Evolutionary conservation across 2,113 vertebrate genomes (phyloP).

Genomic region (Brachypteracias leptosomus): DNA sequence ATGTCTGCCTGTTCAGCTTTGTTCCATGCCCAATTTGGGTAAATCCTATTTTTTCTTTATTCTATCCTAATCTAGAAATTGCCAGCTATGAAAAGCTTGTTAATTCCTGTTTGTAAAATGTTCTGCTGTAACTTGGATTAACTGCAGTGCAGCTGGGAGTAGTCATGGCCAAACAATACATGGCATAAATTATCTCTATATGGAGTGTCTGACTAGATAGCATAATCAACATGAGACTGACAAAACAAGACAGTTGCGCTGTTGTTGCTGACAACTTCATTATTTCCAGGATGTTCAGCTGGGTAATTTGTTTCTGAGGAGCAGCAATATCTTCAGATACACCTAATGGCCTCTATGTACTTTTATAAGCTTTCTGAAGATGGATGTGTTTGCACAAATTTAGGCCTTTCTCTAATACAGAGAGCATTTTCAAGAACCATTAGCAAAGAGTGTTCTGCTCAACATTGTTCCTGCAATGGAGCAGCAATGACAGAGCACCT

Average conservation of each 20-base stretch:
- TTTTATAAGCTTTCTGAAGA: conserved; percentile 36
- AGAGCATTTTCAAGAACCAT: background rate
- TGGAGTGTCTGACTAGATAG: conserved; percentile 28
- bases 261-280: conserved; percentile 59
- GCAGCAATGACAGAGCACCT: background rate
- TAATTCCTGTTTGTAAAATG: conserved; percentile 53
- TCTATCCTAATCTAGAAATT: conserved; percentile 61
- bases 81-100: conserved; percentile 31
- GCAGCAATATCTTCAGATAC: conserved; percentile 1
- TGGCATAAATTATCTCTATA: conserved; percentile 38
- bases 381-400: background rate
- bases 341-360: background rate
- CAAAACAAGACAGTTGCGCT: background rate
- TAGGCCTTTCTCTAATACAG: background rate
- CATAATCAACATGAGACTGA: conserved; percentile 31
- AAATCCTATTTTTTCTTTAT: background rate
- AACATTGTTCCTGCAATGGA: background rate
- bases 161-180: conserved; percentile 39
- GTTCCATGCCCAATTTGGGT: background rate
- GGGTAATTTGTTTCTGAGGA: conserved; percentile 34
- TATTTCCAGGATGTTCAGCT: conserved; percentile 28
- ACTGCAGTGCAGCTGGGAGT: conserved; percentile 49
- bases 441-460: background rate
- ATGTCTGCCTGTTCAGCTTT: background rate
- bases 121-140: conserved; percentile 42